phyloP scores from a whole-genome alignment of 1,140 invertebrate genomes.

The Meloidogyne floridensis region DNA sequence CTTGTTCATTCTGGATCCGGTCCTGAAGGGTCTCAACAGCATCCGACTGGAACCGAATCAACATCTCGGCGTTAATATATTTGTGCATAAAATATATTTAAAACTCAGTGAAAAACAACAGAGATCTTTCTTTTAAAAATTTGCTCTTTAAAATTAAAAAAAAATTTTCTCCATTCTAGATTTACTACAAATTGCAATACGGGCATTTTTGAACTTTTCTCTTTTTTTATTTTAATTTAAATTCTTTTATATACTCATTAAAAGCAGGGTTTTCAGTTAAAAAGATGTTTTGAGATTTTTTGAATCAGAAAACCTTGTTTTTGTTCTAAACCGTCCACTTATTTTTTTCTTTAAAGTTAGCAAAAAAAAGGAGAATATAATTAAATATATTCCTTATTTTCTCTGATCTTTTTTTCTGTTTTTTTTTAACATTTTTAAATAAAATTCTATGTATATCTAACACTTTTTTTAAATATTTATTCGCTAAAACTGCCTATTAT shows the following conservation, averaged over 20 bases:
- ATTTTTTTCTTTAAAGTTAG: not conserved
- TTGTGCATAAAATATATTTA: not conserved
- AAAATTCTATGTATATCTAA: not conserved
- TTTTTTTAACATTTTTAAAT: not conserved
- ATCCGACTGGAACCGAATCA: slow-evolving; percentile 14
- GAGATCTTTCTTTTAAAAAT: not conserved
- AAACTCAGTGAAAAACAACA: not conserved
- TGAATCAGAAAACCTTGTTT: no score
- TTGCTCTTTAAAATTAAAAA: not conserved
- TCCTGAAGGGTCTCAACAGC: slow-evolving; percentile 26
- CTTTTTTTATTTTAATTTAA: not conserved
- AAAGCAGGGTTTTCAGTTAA: no score
- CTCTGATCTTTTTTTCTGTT: not conserved
- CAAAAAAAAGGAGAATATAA: not conserved
- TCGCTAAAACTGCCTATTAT: slow-evolving; percentile 8
- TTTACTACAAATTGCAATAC: not conserved
- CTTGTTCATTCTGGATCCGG: slow-evolving; percentile 3
- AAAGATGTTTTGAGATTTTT: no score
- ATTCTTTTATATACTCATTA: no score
- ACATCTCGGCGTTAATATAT: slow-evolving; percentile 2
- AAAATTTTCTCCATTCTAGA: not conserved
- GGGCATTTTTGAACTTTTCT: not conserved
- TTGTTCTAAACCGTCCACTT: no score
- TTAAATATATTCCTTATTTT: not conserved
- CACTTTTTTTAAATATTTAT: not conserved